Evolutionary conservation across 2,888 invertebrate genomes (phyloP).

Genomic region (Steinernema carpocapsae): DNA sequence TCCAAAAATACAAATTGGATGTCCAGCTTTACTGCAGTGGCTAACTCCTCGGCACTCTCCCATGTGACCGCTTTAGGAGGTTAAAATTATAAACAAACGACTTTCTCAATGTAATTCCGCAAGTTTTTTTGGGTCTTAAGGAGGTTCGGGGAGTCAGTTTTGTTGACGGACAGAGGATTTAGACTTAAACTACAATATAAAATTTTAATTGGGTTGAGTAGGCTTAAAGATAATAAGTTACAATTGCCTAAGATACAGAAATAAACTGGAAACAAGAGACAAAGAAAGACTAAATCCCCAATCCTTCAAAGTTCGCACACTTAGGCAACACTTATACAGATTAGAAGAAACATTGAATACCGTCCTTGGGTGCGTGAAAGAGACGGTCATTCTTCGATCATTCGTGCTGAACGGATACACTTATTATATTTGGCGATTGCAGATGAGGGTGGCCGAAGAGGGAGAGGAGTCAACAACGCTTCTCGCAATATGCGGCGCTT

Average conservation of each 20-base stretch:
- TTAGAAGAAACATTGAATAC: constrained; percentile 23
- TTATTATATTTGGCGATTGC: constrained; percentile 25
- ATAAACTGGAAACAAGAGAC: background rate
- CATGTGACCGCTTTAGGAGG: constrained; percentile 13
- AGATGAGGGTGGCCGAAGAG: background rate
- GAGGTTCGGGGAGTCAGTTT: background rate
- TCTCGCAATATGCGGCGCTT: background rate
- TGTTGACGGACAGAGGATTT: too few relatives aligned
- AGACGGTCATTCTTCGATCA: constrained; percentile 1
- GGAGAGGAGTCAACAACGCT: constrained; percentile 17
- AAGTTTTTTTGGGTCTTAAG: background rate
- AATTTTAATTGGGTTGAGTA: background rate
- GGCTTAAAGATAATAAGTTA: background rate
- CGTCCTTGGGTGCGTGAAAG: background rate
- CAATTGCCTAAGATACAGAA: background rate
- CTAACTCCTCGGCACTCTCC: background rate
- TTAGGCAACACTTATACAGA: constrained; percentile 17
- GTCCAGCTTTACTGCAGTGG: background rate
- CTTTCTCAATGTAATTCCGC: constrained; percentile 4
- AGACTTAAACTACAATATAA: too few relatives aligned
- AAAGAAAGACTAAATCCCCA: background rate
- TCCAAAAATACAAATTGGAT: constrained; percentile 28
- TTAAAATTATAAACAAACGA: constrained; percentile 30
- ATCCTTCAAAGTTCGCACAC: background rate
- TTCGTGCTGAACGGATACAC: constrained; percentile 22